phyloP scores from a whole-genome alignment of 2,797 vertebrate genomes.

The Staurois parvus region DNA sequence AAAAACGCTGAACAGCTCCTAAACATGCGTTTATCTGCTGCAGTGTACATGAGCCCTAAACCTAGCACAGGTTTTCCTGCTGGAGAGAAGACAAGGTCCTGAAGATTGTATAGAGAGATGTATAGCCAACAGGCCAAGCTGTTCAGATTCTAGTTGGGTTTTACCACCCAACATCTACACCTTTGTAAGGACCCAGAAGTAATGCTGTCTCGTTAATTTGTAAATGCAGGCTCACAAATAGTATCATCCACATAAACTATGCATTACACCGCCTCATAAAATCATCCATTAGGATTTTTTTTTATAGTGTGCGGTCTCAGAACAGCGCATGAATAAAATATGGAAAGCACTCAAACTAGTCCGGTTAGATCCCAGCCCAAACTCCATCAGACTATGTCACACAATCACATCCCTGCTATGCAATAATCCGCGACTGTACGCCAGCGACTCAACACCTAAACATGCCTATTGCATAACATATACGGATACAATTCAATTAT shows the following conservation, averaged over 20 bases:
- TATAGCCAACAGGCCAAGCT: too few relatives aligned
- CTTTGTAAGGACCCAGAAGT: background rate
- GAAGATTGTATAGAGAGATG: too few relatives aligned
- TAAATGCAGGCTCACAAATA: background rate
- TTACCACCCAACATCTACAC: background rate
- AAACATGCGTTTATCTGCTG: too few relatives aligned
- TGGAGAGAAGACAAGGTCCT: too few relatives aligned
- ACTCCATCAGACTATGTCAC: background rate
- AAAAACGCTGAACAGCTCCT: too few relatives aligned
- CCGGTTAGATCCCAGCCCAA: slow-evolving; percentile 16
- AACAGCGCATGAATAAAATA: slow-evolving; percentile 30
- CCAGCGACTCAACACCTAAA: slow-evolving; percentile 18
- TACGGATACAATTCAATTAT: too few relatives aligned
- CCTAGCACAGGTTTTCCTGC: too few relatives aligned
- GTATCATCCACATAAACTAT: background rate
- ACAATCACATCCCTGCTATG: slow-evolving; percentile 9
- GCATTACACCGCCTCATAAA: slow-evolving; percentile 6
- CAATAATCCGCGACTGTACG: background rate
- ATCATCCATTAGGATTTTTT: background rate
- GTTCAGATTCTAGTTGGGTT: background rate
- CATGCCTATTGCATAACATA: background rate
- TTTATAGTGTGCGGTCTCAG: slow-evolving; percentile 6
- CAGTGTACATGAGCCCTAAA: too few relatives aligned
- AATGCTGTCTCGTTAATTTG: background rate
- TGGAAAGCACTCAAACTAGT: slow-evolving; percentile 10